These are phyloP conservation scores for Macropodus opercularis DNA, from an alignment of 2,797 vertebrate genomes.

Conservation along the genomic window DNA sequence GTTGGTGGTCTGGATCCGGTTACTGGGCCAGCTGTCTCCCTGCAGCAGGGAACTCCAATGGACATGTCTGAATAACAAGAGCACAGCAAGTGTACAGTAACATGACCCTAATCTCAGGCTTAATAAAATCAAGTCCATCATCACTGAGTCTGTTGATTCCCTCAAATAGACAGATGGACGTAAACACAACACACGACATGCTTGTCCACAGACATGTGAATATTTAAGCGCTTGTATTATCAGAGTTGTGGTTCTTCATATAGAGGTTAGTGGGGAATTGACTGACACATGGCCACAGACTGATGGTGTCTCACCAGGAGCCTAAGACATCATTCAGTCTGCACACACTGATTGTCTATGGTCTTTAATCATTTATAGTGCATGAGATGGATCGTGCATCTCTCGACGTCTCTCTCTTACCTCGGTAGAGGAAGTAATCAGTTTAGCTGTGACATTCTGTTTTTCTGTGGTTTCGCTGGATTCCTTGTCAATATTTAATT, in stretches of 20 bases:
- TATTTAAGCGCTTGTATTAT: conserved; percentile 43
- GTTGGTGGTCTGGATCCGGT: conserved; percentile 70
- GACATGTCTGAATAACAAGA: conserved; percentile 71
- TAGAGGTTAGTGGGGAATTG: conserved; percentile 34
- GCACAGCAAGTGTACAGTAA: conserved; percentile 61
- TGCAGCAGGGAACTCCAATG: conserved; percentile 66
- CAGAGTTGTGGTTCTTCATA: conserved; percentile 44
- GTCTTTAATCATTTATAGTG: conserved; percentile 76
- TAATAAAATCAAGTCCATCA: conserved; percentile 72
- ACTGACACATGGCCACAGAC: conserved; percentile 49
- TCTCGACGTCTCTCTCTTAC: conserved; percentile 62
- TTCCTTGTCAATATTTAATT: conserved; percentile 85
- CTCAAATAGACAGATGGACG: conserved; percentile 51
- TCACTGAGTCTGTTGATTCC: conserved; percentile 57
- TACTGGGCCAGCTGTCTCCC: conserved; percentile 77
- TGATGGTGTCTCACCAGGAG: conserved; percentile 34
- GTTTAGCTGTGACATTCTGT: conserved; percentile 82
- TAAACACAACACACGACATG: conserved; percentile 56
- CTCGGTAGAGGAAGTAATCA: conserved; percentile 79
- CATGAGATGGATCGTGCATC: conserved; percentile 68
- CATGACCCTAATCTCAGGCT: conserved; percentile 69
- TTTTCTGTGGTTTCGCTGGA: conserved; percentile 78
- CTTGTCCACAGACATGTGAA: conserved; percentile 35
- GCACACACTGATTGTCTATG: conserved; percentile 54
- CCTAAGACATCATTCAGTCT: conserved; percentile 40